Percentiles rank a stretch among this genome's conserved stretches.
These are phyloP conservation scores for Eupleurogrammus muticus DNA, from an alignment of 2,797 vertebrate genomes.

Conservation along the genomic window DNA sequence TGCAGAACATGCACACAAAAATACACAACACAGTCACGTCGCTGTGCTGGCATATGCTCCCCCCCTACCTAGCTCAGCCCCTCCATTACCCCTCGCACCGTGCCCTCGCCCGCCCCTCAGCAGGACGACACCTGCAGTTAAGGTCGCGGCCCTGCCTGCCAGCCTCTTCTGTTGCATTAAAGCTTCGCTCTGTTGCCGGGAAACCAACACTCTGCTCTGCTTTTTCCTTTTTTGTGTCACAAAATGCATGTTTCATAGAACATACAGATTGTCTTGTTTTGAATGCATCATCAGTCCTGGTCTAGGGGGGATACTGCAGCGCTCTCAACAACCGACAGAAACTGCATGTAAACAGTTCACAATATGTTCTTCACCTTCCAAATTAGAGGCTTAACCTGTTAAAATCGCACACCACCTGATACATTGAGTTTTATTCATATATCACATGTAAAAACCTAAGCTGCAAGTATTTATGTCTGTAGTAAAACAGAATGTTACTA, in stretches of 20 bases:
- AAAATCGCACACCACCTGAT: too few species aligned
- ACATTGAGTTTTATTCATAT: too few species aligned
- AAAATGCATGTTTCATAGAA: slow-evolving; percentile 48
- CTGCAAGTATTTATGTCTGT: too few species aligned
- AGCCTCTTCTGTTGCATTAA: slow-evolving; percentile 39
- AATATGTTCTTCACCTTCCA: slow-evolving; percentile 45
- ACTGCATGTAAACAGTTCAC: slow-evolving; percentile 25
- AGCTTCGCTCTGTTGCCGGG: slow-evolving; percentile 43
- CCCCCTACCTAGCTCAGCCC: slow-evolving; percentile 44
- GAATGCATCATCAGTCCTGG: slow-evolving; percentile 38
- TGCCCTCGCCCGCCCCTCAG: slow-evolving; percentile 16
- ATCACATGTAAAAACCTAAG: too few species aligned
- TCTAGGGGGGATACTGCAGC: slow-evolving; percentile 21
- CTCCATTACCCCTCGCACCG: slow-evolving; percentile 19
- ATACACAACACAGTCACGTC: slow-evolving; percentile 3
- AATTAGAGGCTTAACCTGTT: slow-evolving; percentile 45
- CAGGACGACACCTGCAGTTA: slow-evolving; percentile 62
- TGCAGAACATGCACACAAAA: slow-evolving; percentile 14
- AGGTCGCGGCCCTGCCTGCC: slow-evolving; percentile 42
- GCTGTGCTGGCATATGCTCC: slow-evolving; percentile 17
- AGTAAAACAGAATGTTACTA: too few species aligned
- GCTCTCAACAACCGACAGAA: slow-evolving; percentile 48
- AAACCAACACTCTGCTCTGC: slow-evolving; percentile 26
- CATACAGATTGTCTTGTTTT: slow-evolving; percentile 34
- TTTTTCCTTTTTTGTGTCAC: slow-evolving; percentile 66